Base-by-base conservation (phyloP, 1,140 invertebrate genomes). In the Charaxes varanes region DNA sequence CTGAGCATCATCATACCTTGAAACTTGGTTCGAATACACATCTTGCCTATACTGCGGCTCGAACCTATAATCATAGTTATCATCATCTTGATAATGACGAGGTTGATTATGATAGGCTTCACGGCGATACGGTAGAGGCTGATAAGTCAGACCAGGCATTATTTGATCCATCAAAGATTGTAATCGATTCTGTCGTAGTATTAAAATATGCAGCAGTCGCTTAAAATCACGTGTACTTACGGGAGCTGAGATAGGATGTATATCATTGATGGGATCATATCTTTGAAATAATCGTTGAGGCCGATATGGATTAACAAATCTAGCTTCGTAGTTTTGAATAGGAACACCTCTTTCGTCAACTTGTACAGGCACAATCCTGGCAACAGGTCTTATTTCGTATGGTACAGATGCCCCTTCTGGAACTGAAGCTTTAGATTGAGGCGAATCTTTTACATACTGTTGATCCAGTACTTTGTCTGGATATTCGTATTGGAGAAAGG, bases 171-270 rank as follows among this genome's bases (percentile, higher is more conserved):
- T 85, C n/a, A 87, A 56, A 16, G 68, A 59, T 69, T 88, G 87
- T 45, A 87, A 49, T 15, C 81, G 68, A 45, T 79, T 86, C 60
- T 88, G 87, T 26, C 87, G 54, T n/a, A 85, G 27, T 24, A 88
- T 85, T 31, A 89, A 60, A 60, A 86, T 84, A 16, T 89, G 86
- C 3, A 89, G 68, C 22, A 89, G 69, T 26, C 80, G 73, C 60
- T 87, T 86, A 24, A 89, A 82, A 56, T 89, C 87, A 66, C 81
- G 84, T 2, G 86, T 87, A 54, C 86, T 87, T 1, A 88, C 87
- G 16, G 87, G 87, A 27, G 82, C 66, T 33, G 77, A 62, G 45
- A 85, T 84, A 2, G 62, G 62, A 23, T 65, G 49, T 61, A 74
- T 66, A 27, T 83, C 73, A 10, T 66, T 64, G 4, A 65, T 47